Evolutionary conservation across 2,113 vertebrate genomes (phyloP).

Genomic region (Lamprotornis superbus): DNA sequence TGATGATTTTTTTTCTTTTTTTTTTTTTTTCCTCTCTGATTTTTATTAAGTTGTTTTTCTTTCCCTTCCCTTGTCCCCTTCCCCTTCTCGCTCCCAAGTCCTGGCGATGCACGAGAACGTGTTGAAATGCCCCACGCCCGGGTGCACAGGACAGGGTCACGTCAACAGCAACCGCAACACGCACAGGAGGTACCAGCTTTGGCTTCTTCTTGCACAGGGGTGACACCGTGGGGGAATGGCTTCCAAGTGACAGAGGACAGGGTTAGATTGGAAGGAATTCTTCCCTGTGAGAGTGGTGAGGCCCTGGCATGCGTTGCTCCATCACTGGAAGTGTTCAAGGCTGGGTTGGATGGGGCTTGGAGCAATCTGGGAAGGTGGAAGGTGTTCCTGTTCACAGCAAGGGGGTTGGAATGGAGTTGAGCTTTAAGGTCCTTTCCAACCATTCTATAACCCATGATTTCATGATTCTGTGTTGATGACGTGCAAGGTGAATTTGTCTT

Average conservation of each 20-base stretch:
- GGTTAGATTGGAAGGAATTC: background rate
- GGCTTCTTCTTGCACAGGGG: background rate
- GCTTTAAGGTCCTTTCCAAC: background rate
- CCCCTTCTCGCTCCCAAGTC: conserved; percentile 70
- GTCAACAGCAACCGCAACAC: conserved; percentile 99
- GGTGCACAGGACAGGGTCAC: conserved; percentile 97
- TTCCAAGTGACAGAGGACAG: background rate
- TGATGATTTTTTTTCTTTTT: conserved; percentile 18
- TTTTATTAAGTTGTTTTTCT: conserved; percentile 48
- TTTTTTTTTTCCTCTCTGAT: background rate
- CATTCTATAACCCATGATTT: background rate
- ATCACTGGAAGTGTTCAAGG: background rate
- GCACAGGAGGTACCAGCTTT: conserved; percentile 87
- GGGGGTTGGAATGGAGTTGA: background rate
- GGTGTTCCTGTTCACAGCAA: background rate
- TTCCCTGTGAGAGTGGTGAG: background rate
- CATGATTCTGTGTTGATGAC: background rate
- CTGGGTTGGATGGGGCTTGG: rapidly evolving
- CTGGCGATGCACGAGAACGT: conserved; percentile 99
- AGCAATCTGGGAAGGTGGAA: background rate
- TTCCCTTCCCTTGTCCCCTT: conserved; percentile 26
- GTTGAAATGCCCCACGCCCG: conserved; percentile 96
- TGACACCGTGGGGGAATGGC: background rate
- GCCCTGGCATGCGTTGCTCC: background rate
- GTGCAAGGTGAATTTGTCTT: background rate